Base-by-base conservation (phyloP, 2,888 invertebrate genomes). In the Amphimallon solstitiale region DNA sequence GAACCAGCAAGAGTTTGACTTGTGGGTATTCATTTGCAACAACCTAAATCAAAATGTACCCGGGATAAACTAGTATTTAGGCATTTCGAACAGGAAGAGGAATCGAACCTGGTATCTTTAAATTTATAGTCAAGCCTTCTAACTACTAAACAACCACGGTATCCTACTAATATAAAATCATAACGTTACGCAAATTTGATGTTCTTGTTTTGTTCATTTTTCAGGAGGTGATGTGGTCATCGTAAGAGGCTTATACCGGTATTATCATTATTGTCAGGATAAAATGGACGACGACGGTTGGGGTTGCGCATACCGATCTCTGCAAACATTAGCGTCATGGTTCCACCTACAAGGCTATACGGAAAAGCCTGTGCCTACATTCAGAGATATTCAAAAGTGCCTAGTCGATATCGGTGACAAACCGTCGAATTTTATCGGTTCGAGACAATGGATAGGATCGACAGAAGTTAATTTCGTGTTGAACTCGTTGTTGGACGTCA, bases 301-400 rank as follows among this genome's bases (percentile, higher is more conserved):
- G 99, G 99, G 99, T 2, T 99, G 99, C 84, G 99, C 99, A 0
- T 99, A 99, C 80, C 88, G 99, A 68, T 98, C 98, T 0, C 85
- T 99, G 76, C 99, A 99, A 84, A 98, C 98, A 0, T 87, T 99
- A 70, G 89, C 94, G 71, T 98, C 98, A 0, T 99, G 99, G 99
- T 97, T 94, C 79, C 87, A 88, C 87, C 69, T 77, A 75, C 95
- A 97, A 83, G 95, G 94, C 9, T 95, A 92, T 78, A 91, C 91
- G 1, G 87, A 90, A 54, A 85, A 86, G 49, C 82, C 87, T 19
- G 86, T 95, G 66, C 98, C 98, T 17, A 88, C 88, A 2, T 95
- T 94, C 80, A 84, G 84, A 77, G 91, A 94, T 70, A 95, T 98
- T 75, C 94, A 95, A 83, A 89, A 96, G 85, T 94, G 94, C 82